Evolutionary conservation across 2,888 invertebrate species (phyloP).

Genomic region (Pilophorus perplexus): DNA sequence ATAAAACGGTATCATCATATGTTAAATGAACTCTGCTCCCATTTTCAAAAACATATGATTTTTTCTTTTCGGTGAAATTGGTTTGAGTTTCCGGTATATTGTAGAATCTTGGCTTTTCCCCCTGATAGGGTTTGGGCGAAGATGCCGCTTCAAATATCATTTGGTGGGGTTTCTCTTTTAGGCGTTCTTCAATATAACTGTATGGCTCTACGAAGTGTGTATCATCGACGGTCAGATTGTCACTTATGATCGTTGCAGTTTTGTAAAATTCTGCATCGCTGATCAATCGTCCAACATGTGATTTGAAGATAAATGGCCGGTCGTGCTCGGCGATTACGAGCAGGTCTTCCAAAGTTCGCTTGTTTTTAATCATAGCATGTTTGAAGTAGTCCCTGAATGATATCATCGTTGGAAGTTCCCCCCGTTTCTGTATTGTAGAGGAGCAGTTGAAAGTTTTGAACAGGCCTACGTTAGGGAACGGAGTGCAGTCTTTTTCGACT

Average conservation of each 20-base stretch:
- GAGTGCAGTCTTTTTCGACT: constrained; percentile 10
- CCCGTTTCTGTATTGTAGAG: not conserved
- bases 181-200: constrained; percentile 21
- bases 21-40: constrained; percentile 16
- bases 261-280: constrained; percentile 17
- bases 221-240: constrained; percentile 14
- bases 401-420: not conserved
- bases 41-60: constrained; percentile 7
- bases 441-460: constrained; percentile 23
- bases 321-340: constrained; percentile 11
- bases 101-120: not conserved
- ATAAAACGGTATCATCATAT: constrained; percentile 10
- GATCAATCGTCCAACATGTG: constrained; percentile 2
- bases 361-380: constrained; percentile 6
- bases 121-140: not conserved
- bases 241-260: constrained; percentile 16
- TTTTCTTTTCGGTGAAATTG: constrained; percentile 23
- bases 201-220: constrained; percentile 31
- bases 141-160: constrained; percentile 1
- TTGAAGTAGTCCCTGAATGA: constrained; percentile 27
- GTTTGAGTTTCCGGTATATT: not conserved
- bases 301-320: constrained; percentile 1
- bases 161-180: not conserved
- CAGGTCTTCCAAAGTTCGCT: constrained; percentile 2
- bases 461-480: constrained; percentile 2